Evolutionary conservation across 2,797 vertebrate genomes (phyloP), one percentile per base, ranked within the genome.

Genomic region (Lepus townsendii): DNA sequence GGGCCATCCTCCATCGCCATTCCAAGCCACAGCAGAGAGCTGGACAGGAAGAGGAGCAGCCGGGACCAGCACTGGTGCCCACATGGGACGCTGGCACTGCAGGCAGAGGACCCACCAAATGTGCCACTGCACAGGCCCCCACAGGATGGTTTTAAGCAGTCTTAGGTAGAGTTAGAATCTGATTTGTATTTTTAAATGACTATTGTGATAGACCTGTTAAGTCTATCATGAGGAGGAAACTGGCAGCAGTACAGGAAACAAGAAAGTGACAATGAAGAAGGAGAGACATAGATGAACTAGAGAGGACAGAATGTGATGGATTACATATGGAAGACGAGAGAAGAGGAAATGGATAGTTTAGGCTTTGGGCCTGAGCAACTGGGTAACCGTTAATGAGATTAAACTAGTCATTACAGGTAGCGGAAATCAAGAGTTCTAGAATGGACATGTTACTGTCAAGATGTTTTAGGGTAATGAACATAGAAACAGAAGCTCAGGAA

Each of bases 221-320:
- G 32, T 54, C 35, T 12, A 57, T 19, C 85, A 50, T 38, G 57
- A 52, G 32, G 16, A 47, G 19, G 27, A 22, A 50, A 65, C 0
- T 42, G 62, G 17, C 38, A 96, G 60, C 42, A 52, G 62, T 73
- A 26, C n/a, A 89, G 42, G 60, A 89, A 83, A 93, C 42, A 52
- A 26, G 80, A 42, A 27, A 35, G 42, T 57, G 19, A 8, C 68
- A 93, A 54, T 10, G 3, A 87, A 16, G 26, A 87, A 26, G 16
- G 50, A 89, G 54, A 87, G 32, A 75, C 54, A 75, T 0, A 13
- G 20, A 69, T 38, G 3, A 75, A 42, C 90, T 92, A 32, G 72
- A 75, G 30, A 20, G n/a, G 14, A 57, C 35, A 84, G 72, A 94
- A 69, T 69, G 9, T 76, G 62, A 88, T 3, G n/a, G 42, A 90